A percentile compares a stretch with the other conserved stretches of the same genome.
These are phyloP conservation scores for Sphaerophoria taeniata DNA, from an alignment of 2,888 invertebrate species.

Conservation along the genomic window DNA sequence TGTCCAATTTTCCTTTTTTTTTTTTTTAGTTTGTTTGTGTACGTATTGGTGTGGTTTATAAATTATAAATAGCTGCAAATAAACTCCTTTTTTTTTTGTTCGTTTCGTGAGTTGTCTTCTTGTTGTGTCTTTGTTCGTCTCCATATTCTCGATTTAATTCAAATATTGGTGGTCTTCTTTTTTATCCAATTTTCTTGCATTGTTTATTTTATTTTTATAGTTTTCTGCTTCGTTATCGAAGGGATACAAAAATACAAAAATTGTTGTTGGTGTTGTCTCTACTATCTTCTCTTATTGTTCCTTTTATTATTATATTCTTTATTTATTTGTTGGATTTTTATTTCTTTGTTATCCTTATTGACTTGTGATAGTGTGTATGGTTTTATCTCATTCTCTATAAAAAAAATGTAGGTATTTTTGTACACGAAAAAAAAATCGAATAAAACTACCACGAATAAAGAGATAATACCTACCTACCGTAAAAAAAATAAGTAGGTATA, in stretches of 20 bases:
- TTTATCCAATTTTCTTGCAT: slow-evolving; percentile 50
- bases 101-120: slow-evolving; percentile 9
- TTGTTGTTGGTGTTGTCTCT: slow-evolving; percentile 10
- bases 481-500: slow-evolving; percentile 20
- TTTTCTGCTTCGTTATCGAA: slow-evolving; percentile 63
- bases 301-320: slow-evolving; percentile 40
- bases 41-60: slow-evolving; percentile 50
- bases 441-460: slow-evolving; percentile 25
- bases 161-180: slow-evolving; percentile 46
- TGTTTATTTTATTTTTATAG: slow-evolving; percentile 70
- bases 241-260: slow-evolving; percentile 45
- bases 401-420: slow-evolving; percentile 41
- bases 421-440: slow-evolving; percentile 1
- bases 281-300: slow-evolving; percentile 61
- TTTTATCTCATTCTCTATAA: slow-evolving; percentile 46
- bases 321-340: slow-evolving; percentile 8
- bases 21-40: slow-evolving; percentile 13
- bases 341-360: slow-evolving; percentile 67
- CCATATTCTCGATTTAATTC: slow-evolving; percentile 17
- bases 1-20: not conserved
- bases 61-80: slow-evolving; percentile 73
- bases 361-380: slow-evolving; percentile 47
- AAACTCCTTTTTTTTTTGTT: slow-evolving; percentile 51
- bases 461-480: not conserved
- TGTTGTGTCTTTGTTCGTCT: not conserved